Evolutionary conservation across 2,797 vertebrate genomes (phyloP), one percentile per base, ranked within the genome.

Genomic region (Mionectes olivaceus): DNA sequence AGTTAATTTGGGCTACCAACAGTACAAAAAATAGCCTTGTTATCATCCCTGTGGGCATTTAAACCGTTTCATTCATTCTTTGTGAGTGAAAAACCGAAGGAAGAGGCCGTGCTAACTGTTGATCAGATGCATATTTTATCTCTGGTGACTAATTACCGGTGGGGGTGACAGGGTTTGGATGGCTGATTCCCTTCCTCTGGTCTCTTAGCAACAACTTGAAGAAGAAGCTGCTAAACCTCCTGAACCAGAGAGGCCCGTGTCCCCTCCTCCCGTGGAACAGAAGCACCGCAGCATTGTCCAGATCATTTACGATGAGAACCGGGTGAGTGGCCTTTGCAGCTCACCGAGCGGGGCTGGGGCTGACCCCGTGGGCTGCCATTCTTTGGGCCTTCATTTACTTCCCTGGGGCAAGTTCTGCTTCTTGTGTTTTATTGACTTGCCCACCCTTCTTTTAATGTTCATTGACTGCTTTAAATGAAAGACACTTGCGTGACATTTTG

Each of bases 271-370:
- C 5, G 99, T 99, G 97, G 99, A 99, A 91, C 99, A 99, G 98
- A 99, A 99, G 93, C 99, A 99, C 91, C 99, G 99, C 97, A 99
- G 99, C 97, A 99, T 99, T 70, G 99, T 99, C 76, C 99, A 99
- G 96, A 99, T 99, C 93, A 99, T 99, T 97, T 99, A 99, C 25
- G 99, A 99, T 87, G 99, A 99, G 96, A 99, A 99, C 91, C 97
- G 99, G 98, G 99, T 99, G 97, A 98, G 98, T 65, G 10, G 33
- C 46, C 50, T 9, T 52, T 46, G 63, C 59, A 2, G 46, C 35
- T 73, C 59, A 1, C 56, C 24, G 41, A 12, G 10, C 4, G 28
- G 60, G 61, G 43, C 87, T 79, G 19, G 23, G 37, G 5, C 77
- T 64, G 50, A 73, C 76, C 11, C 56, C 0, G 4, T 1, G 2